These are phyloP conservation scores for Scytalopus superciliaris DNA, from an alignment of 2,113 vertebrate species.

Conservation along the genomic window DNA sequence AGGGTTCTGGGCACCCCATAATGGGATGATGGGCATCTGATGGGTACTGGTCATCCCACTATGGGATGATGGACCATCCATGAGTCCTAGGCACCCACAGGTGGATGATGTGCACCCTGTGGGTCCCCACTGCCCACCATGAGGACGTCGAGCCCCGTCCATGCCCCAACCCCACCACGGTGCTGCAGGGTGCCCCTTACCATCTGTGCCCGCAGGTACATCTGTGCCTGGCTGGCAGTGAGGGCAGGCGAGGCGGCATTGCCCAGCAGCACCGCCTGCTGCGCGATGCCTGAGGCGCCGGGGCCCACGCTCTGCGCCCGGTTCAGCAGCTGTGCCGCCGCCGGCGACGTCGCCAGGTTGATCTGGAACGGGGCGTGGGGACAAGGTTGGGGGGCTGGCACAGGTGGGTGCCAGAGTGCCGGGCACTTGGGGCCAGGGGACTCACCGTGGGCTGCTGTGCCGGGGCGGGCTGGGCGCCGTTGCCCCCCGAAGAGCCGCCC, in stretches of 20 bases:
- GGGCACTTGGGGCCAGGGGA: background rate
- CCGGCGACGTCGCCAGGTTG: constrained; percentile 56
- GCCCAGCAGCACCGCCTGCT: constrained; percentile 93
- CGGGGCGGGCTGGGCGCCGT: constrained; percentile 76
- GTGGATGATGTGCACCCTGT: rapidly evolving
- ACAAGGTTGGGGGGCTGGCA: rapidly evolving
- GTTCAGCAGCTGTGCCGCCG: constrained; percentile 89
- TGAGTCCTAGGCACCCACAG: background rate
- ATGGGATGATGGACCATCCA: rapidly evolving
- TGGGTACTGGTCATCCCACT: too few relatives aligned
- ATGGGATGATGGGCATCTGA: rapidly evolving
- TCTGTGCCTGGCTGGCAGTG: constrained; percentile 95
- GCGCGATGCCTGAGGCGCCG: constrained; percentile 81
- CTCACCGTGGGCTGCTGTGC: constrained; percentile 87
- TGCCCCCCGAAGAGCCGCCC: constrained; percentile 78
- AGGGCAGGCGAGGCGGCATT: constrained; percentile 84
- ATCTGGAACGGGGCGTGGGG: background rate
- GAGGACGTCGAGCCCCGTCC: background rate
- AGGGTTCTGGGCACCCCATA: too few relatives aligned
- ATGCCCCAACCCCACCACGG: background rate
- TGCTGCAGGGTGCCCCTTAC: constrained; percentile 65
- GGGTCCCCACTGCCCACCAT: background rate
- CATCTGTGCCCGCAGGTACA: constrained; percentile 99
- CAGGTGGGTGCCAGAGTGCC: rapidly evolving
- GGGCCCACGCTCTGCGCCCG: constrained; percentile 89